These are phyloP conservation scores for Leptinotarsa tumamoca DNA, from an alignment of 2,888 invertebrate genomes.

Conservation along the genomic window DNA sequence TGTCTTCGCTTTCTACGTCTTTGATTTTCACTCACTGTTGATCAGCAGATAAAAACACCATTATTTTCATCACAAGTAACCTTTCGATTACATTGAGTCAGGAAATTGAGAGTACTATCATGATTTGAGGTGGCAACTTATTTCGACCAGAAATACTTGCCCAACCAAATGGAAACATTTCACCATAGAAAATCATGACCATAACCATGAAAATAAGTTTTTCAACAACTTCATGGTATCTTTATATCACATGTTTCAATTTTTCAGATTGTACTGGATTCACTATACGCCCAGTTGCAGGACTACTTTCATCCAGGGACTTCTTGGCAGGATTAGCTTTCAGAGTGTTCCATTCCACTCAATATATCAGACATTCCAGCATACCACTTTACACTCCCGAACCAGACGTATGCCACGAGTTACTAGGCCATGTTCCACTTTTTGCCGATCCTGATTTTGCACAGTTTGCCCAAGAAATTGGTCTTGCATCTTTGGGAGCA, in stretches of 20 bases:
- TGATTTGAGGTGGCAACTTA: too few relatives aligned
- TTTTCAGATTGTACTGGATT: constrained; percentile 93
- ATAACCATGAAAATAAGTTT: too few relatives aligned
- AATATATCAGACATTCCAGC: constrained; percentile 96
- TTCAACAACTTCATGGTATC: too few relatives aligned
- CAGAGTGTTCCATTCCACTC: constrained; percentile 98
- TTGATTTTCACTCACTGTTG: too few relatives aligned
- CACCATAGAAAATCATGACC: too few relatives aligned
- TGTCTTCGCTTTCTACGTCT: too few relatives aligned
- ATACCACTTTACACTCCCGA: constrained; percentile 98
- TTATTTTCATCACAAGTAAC: too few relatives aligned
- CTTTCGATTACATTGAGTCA: too few relatives aligned
- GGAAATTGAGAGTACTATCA: too few relatives aligned
- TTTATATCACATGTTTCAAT: neutral
- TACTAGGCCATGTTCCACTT: constrained; percentile 95
- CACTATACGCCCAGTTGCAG: constrained; percentile 95
- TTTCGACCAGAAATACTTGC: too few relatives aligned
- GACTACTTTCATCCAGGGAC: constrained; percentile 95
- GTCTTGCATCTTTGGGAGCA: constrained; percentile 94
- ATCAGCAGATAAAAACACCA: too few relatives aligned
- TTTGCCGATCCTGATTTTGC: constrained; percentile 97
- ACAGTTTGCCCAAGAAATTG: constrained; percentile 97
- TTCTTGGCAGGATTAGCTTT: constrained; percentile 98
- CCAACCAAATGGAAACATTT: too few relatives aligned
- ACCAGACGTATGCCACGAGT: constrained; percentile 96